phyloP scores from a whole-genome alignment of 1,140 invertebrate species.

The Dinoponera quadriceps region DNA sequence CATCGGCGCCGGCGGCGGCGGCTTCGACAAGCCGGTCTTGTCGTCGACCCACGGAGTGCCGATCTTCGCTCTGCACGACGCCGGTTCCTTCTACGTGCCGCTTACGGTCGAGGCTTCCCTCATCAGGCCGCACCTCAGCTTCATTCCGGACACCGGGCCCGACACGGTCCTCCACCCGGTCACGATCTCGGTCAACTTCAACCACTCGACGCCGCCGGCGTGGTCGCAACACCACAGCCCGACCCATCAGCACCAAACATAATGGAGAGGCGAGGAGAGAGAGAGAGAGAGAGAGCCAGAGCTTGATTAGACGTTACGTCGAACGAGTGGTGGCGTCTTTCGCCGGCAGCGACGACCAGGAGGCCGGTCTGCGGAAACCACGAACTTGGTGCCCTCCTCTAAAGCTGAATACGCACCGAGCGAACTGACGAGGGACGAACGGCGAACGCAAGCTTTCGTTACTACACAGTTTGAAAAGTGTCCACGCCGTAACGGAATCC shows the following conservation, averaged over 20 bases:
- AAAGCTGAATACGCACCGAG: too few relatives aligned
- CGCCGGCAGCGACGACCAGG: too few relatives aligned
- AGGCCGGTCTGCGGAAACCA: too few relatives aligned
- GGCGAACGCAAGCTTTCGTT: too few relatives aligned
- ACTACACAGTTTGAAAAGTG: too few relatives aligned
- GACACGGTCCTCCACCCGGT: conserved; percentile 94
- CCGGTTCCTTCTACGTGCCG: conserved; percentile 96
- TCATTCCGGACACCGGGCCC: conserved; percentile 85
- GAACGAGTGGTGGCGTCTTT: background rate
- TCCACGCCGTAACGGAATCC: too few relatives aligned
- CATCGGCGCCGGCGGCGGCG: conserved; percentile 38
- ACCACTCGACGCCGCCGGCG: conserved; percentile 75
- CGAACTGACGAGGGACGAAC: too few relatives aligned
- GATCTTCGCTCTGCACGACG: conserved; percentile 93
- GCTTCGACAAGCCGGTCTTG: conserved; percentile 74
- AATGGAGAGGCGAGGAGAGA: background rate
- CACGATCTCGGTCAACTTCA: conserved; percentile 95
- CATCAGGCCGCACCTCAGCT: conserved; percentile 90
- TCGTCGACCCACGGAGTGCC: conserved; percentile 86
- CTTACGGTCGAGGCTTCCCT: conserved; percentile 93
- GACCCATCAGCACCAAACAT: conserved; percentile 74
- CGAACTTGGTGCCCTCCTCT: too few relatives aligned
- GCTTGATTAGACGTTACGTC: background rate
- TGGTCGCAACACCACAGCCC: conserved; percentile 82
- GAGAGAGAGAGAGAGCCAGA: background rate